Evolutionary conservation across 2,888 invertebrate species (phyloP).

Genomic region (Cryptocheilus praepositus): DNA sequence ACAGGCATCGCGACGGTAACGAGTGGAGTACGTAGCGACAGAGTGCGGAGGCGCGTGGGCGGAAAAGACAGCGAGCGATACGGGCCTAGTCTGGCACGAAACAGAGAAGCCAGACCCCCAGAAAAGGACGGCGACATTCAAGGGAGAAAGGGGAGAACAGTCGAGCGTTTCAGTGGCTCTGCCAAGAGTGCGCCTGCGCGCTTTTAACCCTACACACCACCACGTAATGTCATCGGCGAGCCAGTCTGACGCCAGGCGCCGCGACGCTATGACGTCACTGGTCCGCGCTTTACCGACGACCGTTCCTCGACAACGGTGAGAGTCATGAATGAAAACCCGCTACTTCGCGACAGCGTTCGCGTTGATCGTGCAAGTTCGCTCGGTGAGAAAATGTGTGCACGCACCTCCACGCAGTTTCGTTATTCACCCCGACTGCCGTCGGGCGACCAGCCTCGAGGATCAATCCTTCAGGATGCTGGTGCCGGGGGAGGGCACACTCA

Average conservation of each 20-base stretch:
- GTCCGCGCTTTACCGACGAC: conserved; percentile 54
- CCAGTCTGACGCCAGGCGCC: conserved; percentile 74
- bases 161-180: conserved; percentile 31
- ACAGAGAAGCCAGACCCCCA: neutral
- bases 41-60: conserved; percentile 2
- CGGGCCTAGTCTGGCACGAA: no score
- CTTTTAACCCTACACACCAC: conserved; percentile 35
- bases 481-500: no score
- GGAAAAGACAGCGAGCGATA: no score
- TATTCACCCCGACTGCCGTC: no score
- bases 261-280: conserved; percentile 72
- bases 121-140: neutral
- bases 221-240: conserved; percentile 51
- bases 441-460: no score
- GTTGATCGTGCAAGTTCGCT: no score
- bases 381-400: no score
- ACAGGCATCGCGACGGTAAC: no score
- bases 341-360: neutral
- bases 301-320: conserved; percentile 45
- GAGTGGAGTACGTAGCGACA: neutral
- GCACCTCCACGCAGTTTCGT: no score
- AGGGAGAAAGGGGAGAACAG: conserved; percentile 14
- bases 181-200: conserved; percentile 48
- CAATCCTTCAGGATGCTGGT: no score
- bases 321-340: conserved; percentile 60